Percentiles rank a stretch among this genome's conserved stretches.
Conservation (phyloP, 2,113 vertebrate genomes). For the Perca fluviatilis region DNA sequence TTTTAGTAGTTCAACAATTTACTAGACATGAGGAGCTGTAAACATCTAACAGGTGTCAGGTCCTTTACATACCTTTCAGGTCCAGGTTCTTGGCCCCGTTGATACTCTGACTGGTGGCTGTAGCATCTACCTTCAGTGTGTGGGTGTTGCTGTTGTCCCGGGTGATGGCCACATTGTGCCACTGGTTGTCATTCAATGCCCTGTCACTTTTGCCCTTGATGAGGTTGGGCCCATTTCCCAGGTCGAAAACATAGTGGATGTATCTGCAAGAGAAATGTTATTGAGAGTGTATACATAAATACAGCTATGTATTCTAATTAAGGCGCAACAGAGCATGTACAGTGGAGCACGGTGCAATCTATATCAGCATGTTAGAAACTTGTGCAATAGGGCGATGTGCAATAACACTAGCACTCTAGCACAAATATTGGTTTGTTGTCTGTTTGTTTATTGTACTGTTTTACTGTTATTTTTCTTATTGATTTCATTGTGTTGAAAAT, state of each 20-base stretch:
- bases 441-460: no score
- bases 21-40: background rate
- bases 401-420: no score
- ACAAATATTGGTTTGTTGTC: no score
- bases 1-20: background rate
- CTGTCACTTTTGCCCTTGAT: conserved; percentile 97
- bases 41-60: background rate
- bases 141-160: conserved; percentile 98
- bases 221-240: conserved; percentile 96
- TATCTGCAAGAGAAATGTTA: conserved; percentile 83
- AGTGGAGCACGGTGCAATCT: no score
- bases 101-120: conserved; percentile 94
- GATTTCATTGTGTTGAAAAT: no score
- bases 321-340: no score
- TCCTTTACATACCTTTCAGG: conserved; percentile 91
- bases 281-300: no score
- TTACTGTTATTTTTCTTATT: no score
- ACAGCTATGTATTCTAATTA: no score
- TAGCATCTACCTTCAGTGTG: conserved; percentile 95
- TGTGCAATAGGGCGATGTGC: no score
- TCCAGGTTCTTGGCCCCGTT: conserved; percentile 99
- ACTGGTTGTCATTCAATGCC: conserved; percentile 97
- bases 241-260: conserved; percentile 98
- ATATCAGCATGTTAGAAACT: no score
- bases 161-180: conserved; percentile 98